Base-by-base conservation (phyloP, 2,113 vertebrate genomes). In the Seriola aureovittata region DNA sequence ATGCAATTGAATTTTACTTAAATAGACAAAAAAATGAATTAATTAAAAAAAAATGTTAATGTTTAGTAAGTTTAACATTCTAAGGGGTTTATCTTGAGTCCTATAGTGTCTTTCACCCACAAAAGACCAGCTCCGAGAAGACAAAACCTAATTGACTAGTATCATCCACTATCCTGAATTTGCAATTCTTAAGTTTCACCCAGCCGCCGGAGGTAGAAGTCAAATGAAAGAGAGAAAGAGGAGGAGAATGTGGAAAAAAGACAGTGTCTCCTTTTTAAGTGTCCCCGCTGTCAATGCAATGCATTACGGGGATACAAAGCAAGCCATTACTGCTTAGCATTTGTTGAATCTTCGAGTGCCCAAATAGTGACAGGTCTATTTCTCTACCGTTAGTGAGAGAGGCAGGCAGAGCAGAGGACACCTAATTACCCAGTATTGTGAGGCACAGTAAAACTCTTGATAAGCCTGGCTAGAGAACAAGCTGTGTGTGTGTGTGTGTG, bases 341-440 rank as follows among this genome's bases (percentile, higher is more conserved):
- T 94, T 93, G 93, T 94, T 95, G 91, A 91, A 94, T 94, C 92
- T 94, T 88, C 85, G 72, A 81, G 87, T 94, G 94, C 88, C 93
- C 92, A 93, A 95, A 95, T 92, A 94, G 90, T 95, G 95, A 95
- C 94, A 95, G 94, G 93, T 95, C 94, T 93, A 95, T 96, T 94
- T 94, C 93, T 95, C 92, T 89, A 90, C 58, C 85, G 84, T 89
- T 91, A 89, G 84, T 86, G 82, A 84, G 89, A 91, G 89, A 94
- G 87, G 87, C 92, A 93, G 85, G 83, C 82, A 86, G 87, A 88
- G 92, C 91, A 86, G 89, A 93, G 93, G 94, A 94, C 94, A 95
- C 89, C 94, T 96, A 96, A 96, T 96, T 96, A 95, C 89, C 88
- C 91, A 71, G 92, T 68, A 94, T 94, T 94, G 94, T 93, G 94